Evolutionary conservation across 2,797 vertebrate species (phyloP).

Genomic region (Apodemus agrarius): DNA sequence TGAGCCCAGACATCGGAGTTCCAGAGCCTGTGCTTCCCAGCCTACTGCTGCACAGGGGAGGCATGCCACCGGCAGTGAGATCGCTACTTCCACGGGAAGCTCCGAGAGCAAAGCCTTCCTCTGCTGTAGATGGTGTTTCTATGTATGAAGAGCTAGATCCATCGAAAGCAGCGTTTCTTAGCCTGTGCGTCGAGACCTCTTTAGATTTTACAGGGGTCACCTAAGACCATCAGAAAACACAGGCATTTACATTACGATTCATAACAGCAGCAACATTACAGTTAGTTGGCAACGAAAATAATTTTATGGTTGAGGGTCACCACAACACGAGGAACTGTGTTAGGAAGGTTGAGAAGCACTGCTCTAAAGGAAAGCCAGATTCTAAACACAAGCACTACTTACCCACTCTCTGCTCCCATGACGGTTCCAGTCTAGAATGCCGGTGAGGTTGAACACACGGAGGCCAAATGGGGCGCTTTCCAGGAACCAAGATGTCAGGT

Average conservation of each 20-base stretch:
- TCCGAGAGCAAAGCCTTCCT: not conserved
- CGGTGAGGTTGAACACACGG: not conserved
- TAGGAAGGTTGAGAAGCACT: not conserved
- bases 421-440: not conserved
- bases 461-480: not conserved
- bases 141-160: not conserved
- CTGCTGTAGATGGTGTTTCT: not conserved
- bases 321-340: not conserved
- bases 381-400: not conserved
- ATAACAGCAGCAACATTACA: not conserved
- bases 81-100: not conserved
- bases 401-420: not conserved
- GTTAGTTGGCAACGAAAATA: not conserved
- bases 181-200: not conserved
- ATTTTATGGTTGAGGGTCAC: not conserved
- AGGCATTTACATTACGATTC: not conserved
- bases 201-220: not conserved
- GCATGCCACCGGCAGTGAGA: not conserved
- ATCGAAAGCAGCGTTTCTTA: not conserved
- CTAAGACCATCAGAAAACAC: not conserved
- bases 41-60: not conserved
- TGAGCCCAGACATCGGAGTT: not conserved
- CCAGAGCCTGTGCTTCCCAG: not conserved
- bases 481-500: slow-evolving; percentile 14
- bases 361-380: not conserved